These are phyloP conservation scores for Lepus europaeus DNA, from an alignment of 2,113 vertebrate genomes.

Conservation along the genomic window DNA sequence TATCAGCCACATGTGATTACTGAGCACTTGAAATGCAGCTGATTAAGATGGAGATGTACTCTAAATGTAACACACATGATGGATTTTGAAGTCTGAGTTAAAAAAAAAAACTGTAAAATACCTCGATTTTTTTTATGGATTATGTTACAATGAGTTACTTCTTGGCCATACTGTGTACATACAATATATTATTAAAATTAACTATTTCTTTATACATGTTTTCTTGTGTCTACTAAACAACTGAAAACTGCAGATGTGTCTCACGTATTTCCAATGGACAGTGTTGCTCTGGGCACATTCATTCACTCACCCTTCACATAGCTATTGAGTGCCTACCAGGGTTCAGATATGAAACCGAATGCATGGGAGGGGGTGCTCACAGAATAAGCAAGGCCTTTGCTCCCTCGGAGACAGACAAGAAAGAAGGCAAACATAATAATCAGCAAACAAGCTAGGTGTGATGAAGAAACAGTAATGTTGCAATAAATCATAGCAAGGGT, in stretches of 20 bases:
- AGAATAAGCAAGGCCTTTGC: not conserved
- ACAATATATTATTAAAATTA: conserved; percentile 3
- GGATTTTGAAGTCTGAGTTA: not conserved
- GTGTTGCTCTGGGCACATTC: not conserved
- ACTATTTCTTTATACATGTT: conserved; percentile 7
- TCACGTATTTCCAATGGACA: not conserved
- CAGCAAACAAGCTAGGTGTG: not conserved
- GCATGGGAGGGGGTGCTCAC: not conserved
- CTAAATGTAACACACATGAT: not conserved
- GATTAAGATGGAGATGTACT: not conserved
- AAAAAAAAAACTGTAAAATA: not conserved
- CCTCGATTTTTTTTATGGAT: not conserved
- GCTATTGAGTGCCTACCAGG: not conserved
- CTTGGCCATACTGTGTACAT: not conserved
- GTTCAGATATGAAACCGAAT: not conserved
- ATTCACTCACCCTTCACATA: not conserved
- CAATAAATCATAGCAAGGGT: not conserved
- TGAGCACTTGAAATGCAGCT: not conserved
- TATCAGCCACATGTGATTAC: not conserved
- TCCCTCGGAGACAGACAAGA: not conserved
- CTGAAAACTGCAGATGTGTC: not conserved
- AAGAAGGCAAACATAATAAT: not conserved
- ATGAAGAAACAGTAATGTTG: not conserved
- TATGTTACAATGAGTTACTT: not conserved
- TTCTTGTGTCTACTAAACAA: not conserved